A percentile compares a stretch with the other conserved stretches of the same genome.
Evolutionary conservation across 2,113 vertebrate genomes (phyloP).

Genomic region (Barnardius zonarius): DNA sequence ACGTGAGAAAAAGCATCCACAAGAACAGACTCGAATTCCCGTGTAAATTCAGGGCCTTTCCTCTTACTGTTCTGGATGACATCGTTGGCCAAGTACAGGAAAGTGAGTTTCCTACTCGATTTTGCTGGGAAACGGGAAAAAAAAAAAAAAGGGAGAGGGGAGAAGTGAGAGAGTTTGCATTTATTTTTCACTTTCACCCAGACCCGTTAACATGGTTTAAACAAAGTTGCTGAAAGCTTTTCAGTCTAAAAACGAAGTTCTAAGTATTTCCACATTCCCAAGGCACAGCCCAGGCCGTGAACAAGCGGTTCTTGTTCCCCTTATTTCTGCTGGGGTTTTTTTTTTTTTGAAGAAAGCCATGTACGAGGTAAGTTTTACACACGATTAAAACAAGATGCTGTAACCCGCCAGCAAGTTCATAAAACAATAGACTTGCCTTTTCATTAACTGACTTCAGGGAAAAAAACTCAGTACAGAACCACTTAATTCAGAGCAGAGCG

Average conservation of each 20-base stretch:
- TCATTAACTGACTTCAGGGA: background rate
- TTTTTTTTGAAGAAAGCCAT: background rate
- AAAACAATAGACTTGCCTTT: background rate
- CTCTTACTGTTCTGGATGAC: slow-evolving; percentile 99
- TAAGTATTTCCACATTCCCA: background rate
- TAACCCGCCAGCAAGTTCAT: background rate
- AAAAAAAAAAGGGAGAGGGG: background rate
- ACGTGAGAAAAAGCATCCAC: slow-evolving; percentile 97
- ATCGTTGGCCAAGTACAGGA: slow-evolving; percentile 96
- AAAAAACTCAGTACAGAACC: background rate
- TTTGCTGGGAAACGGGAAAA: slow-evolving; percentile 78
- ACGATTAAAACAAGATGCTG: background rate
- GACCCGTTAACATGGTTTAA: background rate
- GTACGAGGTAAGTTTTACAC: background rate
- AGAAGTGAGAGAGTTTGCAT: background rate
- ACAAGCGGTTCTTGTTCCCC: background rate
- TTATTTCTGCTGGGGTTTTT: background rate
- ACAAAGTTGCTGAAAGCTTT: background rate
- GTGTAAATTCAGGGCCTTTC: slow-evolving; percentile 96
- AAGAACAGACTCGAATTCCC: slow-evolving; percentile 94
- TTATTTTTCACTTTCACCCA: slow-evolving; percentile 8
- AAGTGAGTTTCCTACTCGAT: slow-evolving; percentile 91
- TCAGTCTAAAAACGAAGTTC: background rate
- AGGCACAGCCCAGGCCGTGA: background rate
- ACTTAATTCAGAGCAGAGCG: background rate